phyloP scores from a whole-genome alignment of 2,797 vertebrate species.

The Aphelocoma californica region DNA sequence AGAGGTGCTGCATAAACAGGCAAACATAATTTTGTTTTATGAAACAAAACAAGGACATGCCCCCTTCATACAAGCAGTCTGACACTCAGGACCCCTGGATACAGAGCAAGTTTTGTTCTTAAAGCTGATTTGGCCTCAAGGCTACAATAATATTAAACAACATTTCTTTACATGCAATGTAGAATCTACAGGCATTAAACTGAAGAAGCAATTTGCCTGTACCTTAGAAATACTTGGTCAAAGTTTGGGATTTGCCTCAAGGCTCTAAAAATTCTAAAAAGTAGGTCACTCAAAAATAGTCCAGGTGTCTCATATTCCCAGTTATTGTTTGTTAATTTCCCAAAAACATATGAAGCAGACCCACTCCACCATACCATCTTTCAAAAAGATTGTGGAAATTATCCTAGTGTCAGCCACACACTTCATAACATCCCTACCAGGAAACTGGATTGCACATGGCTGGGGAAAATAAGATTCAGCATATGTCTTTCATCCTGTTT shows the following conservation, averaged over 20 bases:
- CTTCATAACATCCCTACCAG: neutral
- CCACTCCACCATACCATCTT: neutral
- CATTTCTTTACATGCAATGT: neutral
- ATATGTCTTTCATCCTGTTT: neutral
- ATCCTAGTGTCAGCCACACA: neutral
- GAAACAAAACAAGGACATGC: neutral
- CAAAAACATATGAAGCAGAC: neutral
- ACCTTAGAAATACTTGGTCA: neutral
- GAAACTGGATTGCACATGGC: neutral
- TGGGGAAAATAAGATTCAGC: neutral
- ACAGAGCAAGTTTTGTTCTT: neutral
- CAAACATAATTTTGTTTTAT: neutral
- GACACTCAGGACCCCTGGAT: neutral
- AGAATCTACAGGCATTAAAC: neutral
- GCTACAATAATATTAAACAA: neutral
- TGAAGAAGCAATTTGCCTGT: neutral
- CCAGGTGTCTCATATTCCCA: neutral
- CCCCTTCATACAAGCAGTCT: neutral
- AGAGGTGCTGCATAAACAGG: neutral
- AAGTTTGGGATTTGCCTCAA: neutral
- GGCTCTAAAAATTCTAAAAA: neutral
- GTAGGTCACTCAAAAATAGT: neutral
- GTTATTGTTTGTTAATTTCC: neutral
- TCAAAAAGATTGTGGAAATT: neutral
- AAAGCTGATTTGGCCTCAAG: neutral